Evolutionary conservation across 2,797 vertebrate genomes (phyloP), one percentile per base, ranked within the genome.

Genomic region (Petrocephalus sullivani): DNA sequence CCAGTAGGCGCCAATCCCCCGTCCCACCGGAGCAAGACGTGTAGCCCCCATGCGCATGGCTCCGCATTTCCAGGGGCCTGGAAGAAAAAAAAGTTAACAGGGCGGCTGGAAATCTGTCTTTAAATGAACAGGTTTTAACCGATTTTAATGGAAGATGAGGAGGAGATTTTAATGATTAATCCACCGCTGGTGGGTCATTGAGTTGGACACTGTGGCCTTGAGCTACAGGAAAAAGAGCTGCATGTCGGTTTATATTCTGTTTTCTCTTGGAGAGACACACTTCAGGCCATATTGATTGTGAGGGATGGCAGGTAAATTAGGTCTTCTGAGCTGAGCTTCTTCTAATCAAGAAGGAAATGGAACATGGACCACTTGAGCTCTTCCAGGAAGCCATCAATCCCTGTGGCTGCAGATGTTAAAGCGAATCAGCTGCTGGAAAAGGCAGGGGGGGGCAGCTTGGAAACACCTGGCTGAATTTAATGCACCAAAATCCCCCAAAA

Each of bases 81-180:
- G 28, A 23, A 90, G 28, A 4, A 46, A 46, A 4, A 89, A 57
- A 46, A 85, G 89, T 91, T 91, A 92, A 91, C 78, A 49, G 92
- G 90, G 91, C 85, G 86, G 58, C 90, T 92, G 92, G 89, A 91
- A 92, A 91, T 91, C 91, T 90, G 10, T 88, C 90, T 88, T 87
- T 56, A 90, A 60, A 91, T 91, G 85, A 92, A 91, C 90, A 90
- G 81, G 85, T 90, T 89, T 85, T 88, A 90, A 87, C 4, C 37
- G 88, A 91, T 81, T 89, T 84, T 92, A 91, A 91, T 28, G 90
- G 91, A 87, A 88, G 87, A 91, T 85, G 92, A 94, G 94, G 91
- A 89, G 85, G 49, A 83, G 19, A 21, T 87, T 90, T 83, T 78
- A 49, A 71, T 83, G 90, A 90, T 92, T 92, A 90, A 93, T 91